Evolutionary conservation across 2,113 vertebrate species (phyloP), one percentile per base, ranked within the genome.

Genomic region (Opisthocomus hoazin): DNA sequence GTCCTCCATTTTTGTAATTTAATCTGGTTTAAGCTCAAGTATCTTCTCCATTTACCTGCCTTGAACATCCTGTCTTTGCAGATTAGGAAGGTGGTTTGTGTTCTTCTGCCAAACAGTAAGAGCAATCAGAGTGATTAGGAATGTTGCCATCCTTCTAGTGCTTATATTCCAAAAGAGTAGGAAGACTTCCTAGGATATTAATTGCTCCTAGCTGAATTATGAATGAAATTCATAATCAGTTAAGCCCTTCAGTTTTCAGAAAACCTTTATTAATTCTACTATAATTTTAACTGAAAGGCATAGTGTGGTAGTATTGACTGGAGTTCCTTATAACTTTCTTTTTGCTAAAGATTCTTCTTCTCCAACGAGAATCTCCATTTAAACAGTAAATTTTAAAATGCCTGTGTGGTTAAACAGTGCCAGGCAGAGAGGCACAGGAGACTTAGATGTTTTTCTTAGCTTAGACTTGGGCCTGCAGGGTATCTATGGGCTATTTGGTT

Each of bases 1-100:
- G 64, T 95, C 84, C 48, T 93, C 45, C 45, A 41, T 63, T 88
- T 96, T 66, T 84, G 23, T 77, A 95, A 83, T 96, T 93, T 96
- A 64, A 53, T 50, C 65, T 96, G 92, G 80, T 8, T 85, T 65
- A 92, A 73, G 3, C 96, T 97, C 91, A 97, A 94, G 16, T 73
- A 63, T 89, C 51, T 94, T 84, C 43, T 75, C 57, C 11, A 29
- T 96, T 95, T 66, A 90, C 15, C 68, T 84, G 39, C 89, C 74
- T 58, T 77, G 68, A 74, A 23, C 60, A 92, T 92, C 80, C 68
- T 96, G 90, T 94, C 69, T 97, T 95, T 90, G 76, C 96, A 97
- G 80, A 80, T 93, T 96, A 70, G 54, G 69, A 76, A 89, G 84
- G 66, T 50, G 41, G 18, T 92, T 93, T 96, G 24, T 96, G 93